Conservation (phyloP, 2,888 invertebrate genomes). For the Plebejus melissa region DNA sequence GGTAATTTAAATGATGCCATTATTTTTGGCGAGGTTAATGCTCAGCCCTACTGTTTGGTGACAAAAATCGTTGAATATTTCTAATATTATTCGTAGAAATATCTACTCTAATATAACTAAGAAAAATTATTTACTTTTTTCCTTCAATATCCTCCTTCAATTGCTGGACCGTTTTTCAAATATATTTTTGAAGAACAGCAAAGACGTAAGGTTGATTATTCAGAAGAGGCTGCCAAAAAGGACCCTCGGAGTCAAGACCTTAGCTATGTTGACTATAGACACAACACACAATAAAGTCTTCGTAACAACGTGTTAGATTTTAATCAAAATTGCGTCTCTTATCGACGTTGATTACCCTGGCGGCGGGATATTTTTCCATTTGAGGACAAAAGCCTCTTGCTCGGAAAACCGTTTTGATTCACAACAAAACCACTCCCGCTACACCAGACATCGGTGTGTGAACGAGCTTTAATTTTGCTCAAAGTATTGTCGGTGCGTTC, state of each 20-base stretch:
- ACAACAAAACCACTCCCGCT: slow-evolving; percentile 20
- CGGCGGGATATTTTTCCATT: slow-evolving; percentile 22
- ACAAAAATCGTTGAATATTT: too few species aligned
- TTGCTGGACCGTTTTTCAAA: too few species aligned
- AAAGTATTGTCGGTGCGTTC: slow-evolving; percentile 11
- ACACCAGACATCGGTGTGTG: slow-evolving; percentile 22
- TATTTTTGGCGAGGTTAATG: not conserved
- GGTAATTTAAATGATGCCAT: not conserved
- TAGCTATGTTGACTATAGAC: not conserved
- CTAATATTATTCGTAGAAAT: too few species aligned
- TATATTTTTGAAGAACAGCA: too few species aligned
- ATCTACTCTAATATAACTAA: too few species aligned
- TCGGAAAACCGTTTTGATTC: slow-evolving; percentile 21
- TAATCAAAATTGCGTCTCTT: slow-evolving; percentile 3
- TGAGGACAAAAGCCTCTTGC: slow-evolving; percentile 22
- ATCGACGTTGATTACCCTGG: slow-evolving; percentile 5
- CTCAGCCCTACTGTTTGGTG: too few species aligned
- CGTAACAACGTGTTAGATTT: not conserved
- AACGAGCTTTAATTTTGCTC: slow-evolving; percentile 24
- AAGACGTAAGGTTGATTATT: too few species aligned
- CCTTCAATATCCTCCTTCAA: too few species aligned
- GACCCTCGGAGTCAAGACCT: not conserved
- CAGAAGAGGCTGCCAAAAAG: too few species aligned
- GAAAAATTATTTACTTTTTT: too few species aligned
- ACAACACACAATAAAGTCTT: not conserved